These are phyloP conservation scores for Plotosus lineatus DNA, from an alignment of 2,113 vertebrate species.

Conservation along the genomic window DNA sequence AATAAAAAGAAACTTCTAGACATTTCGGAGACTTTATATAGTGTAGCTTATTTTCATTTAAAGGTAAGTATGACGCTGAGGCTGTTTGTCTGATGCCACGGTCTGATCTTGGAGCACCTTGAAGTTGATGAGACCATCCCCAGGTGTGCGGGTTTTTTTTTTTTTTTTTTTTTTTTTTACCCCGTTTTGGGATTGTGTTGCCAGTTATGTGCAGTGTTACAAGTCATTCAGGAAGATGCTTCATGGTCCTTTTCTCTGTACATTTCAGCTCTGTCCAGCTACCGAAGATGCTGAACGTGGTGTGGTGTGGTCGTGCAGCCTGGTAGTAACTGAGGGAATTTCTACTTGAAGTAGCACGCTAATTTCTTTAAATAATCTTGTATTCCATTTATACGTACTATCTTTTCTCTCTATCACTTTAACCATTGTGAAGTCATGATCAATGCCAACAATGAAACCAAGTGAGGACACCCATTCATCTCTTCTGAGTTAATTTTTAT, in stretches of 20 bases:
- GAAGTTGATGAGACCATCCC: background rate
- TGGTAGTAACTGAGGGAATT: background rate
- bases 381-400: background rate
- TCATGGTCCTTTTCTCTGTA: background rate
- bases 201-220: too few relatives aligned
- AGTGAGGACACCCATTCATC: background rate
- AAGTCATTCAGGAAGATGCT: background rate
- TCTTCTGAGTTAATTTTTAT: background rate
- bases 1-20: too few relatives aligned
- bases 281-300: background rate
- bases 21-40: too few relatives aligned
- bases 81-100: background rate
- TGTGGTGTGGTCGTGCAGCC: background rate
- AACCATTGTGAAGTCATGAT: background rate
- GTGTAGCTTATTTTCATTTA: background rate
- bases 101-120: background rate
- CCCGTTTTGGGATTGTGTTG: too few relatives aligned
- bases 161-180: too few relatives aligned
- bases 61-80: background rate
- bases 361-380: background rate
- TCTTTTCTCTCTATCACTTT: background rate
- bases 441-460: background rate
- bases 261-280: background rate
- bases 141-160: too few relatives aligned
- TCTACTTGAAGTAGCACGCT: background rate